These are phyloP conservation scores for Hirtodrosophila duncani DNA, from an alignment of 2,888 invertebrate species.

Conservation along the genomic window DNA sequence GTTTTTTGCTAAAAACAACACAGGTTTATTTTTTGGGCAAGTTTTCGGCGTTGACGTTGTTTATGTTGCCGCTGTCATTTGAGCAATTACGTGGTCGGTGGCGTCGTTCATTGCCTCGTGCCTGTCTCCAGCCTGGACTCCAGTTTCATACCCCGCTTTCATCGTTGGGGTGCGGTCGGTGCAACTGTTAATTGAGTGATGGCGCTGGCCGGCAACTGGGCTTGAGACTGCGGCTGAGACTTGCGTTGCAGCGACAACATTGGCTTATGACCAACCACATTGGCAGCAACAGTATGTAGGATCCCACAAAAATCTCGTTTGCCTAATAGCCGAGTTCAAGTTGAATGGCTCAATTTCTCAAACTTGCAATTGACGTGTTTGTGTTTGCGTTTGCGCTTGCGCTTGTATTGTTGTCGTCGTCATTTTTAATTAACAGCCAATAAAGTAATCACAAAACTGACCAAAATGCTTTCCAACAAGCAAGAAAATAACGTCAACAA, in stretches of 20 bases:
- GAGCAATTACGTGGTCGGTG: constrained; percentile 45
- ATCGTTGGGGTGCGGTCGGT: constrained; percentile 32
- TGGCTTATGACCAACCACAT: constrained; percentile 9
- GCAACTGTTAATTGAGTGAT: constrained; percentile 63
- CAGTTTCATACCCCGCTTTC: too few relatives aligned
- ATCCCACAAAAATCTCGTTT: constrained; percentile 67
- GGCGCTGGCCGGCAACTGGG: constrained; percentile 9
- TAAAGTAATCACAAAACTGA: constrained; percentile 49
- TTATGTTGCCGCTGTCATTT: constrained; percentile 11
- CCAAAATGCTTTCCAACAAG: constrained; percentile 20
- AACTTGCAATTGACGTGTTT: constrained; percentile 49
- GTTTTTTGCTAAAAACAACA: too few relatives aligned
- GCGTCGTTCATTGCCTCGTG: constrained; percentile 61
- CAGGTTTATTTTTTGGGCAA: neutral
- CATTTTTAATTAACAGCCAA: constrained; percentile 57
- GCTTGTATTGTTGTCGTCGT: constrained; percentile 28
- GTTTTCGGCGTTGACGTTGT: constrained; percentile 3
- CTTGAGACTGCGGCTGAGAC: too few relatives aligned
- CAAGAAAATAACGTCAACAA: constrained; percentile 1
- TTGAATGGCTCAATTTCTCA: constrained; percentile 73
- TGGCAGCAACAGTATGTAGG: constrained; percentile 1
- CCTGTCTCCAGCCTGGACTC: neutral
- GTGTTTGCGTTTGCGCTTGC: constrained; percentile 37
- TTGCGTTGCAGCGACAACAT: neutral
- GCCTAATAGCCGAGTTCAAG: constrained; percentile 76